Percentiles rank a stretch among this genome's conserved stretches.
phyloP scores from a whole-genome alignment of 2,797 vertebrate genomes.

The Cryptoblepharus egeriae region DNA sequence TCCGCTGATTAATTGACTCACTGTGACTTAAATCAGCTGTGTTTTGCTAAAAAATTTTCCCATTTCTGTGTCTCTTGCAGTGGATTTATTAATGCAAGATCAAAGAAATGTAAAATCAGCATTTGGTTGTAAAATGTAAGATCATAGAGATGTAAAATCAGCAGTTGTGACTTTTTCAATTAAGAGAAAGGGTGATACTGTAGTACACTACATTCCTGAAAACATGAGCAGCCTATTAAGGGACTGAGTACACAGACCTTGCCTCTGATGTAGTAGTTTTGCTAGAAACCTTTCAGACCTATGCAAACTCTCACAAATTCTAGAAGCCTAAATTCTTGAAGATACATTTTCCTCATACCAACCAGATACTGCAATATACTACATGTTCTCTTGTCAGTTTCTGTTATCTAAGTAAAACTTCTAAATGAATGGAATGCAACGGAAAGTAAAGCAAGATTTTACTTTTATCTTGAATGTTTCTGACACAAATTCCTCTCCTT shows the following conservation, averaged over 20 bases:
- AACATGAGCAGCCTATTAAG: neutral
- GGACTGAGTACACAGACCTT: neutral
- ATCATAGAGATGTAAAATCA: neutral
- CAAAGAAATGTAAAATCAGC: neutral
- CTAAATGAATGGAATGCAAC: conserved; percentile 26
- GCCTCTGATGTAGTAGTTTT: neutral
- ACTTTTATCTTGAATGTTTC: conserved; percentile 43
- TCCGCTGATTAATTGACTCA: no score
- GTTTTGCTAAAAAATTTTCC: no score
- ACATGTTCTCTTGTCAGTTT: conserved; percentile 18
- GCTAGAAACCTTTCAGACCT: neutral
- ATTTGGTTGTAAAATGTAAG: no score
- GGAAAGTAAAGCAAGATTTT: conserved; percentile 41
- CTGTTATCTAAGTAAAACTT: conserved; percentile 44
- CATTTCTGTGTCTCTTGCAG: no score
- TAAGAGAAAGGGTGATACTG: neutral
- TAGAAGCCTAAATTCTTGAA: neutral
- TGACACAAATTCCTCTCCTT: neutral
- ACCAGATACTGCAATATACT: neutral
- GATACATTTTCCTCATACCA: neutral
- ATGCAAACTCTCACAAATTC: neutral
- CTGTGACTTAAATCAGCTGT: no score
- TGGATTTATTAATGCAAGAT: neutral
- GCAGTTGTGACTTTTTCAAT: neutral
- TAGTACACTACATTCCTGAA: neutral